phyloP scores from a whole-genome alignment of 1,140 invertebrate species.

The Micrasema minimum region DNA sequence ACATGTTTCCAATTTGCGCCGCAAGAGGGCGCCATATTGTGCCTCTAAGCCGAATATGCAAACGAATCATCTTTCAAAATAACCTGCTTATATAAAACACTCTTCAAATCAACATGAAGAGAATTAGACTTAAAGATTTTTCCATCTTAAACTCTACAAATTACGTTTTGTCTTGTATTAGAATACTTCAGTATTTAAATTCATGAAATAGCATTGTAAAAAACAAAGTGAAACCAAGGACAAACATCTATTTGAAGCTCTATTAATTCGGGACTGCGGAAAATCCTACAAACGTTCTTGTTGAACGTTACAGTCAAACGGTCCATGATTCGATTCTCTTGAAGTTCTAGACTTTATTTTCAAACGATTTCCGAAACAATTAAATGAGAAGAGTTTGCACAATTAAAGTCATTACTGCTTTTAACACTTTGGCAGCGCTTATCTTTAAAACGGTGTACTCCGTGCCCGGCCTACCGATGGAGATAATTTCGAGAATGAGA shows the following conservation, averaged over 20 bases:
- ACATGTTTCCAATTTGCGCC: constrained; percentile 46
- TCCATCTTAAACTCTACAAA: too few species aligned
- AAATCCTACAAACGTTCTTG: not conserved
- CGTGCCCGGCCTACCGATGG: constrained; percentile 20
- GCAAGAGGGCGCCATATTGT: constrained; percentile 35
- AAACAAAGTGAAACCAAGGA: too few species aligned
- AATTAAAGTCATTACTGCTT: constrained; percentile 21
- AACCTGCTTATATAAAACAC: too few species aligned
- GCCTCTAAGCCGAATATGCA: constrained; percentile 16
- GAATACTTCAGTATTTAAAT: too few species aligned
- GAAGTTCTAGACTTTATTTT: constrained; percentile 17
- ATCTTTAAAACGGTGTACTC: constrained; percentile 12
- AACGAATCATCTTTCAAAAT: not conserved
- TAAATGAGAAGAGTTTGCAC: constrained; percentile 20
- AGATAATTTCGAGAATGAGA: constrained; percentile 33
- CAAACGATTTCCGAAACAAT: constrained; percentile 16
- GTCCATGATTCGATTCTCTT: not conserved
- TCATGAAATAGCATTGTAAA: too few species aligned
- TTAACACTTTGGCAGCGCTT: constrained; percentile 11
- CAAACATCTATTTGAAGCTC: too few species aligned
- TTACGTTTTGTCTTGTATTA: too few species aligned
- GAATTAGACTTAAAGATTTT: too few species aligned
- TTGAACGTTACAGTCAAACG: not conserved
- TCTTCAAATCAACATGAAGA: too few species aligned
- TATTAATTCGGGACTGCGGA: too few species aligned